Evolutionary conservation across 2,113 vertebrate species (phyloP).

Genomic region (Sinosuthora webbiana): DNA sequence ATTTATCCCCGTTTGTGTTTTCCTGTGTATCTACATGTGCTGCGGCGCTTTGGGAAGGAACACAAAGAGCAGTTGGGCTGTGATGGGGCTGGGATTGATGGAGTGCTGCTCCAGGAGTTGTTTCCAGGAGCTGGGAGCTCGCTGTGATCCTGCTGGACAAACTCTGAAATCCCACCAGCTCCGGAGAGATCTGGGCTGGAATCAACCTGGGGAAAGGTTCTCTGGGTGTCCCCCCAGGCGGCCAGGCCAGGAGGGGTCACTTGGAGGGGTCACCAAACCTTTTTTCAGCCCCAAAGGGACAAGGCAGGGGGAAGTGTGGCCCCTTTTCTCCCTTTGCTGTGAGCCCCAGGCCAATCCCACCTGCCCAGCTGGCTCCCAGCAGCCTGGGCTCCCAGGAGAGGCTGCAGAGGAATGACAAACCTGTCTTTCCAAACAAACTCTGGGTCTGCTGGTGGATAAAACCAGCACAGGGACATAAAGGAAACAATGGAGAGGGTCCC

Average conservation of each 20-base stretch:
- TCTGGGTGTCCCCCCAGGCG: accelerated
- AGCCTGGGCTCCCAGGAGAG: not conserved
- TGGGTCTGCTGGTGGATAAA: no score
- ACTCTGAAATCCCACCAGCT: not conserved
- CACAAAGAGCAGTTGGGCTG: not conserved
- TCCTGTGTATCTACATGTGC: not conserved
- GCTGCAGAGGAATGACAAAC: not conserved
- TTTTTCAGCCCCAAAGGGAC: not conserved
- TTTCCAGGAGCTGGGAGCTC: not conserved
- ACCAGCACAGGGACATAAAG: no score
- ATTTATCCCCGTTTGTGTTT: conserved; percentile 3
- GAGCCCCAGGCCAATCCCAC: accelerated
- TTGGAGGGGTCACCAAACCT: not conserved
- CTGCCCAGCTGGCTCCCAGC: not conserved
- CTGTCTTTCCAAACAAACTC: no score
- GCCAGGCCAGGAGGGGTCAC: not conserved
- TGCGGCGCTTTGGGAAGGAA: not conserved
- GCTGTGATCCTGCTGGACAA: not conserved
- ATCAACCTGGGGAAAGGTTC: no score
- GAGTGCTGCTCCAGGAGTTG: not conserved
- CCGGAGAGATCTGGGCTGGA: not conserved
- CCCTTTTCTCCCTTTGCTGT: not conserved
- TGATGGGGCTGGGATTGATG: not conserved
- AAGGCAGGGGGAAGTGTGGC: accelerated
- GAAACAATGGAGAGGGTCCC: no score